These are phyloP conservation scores for Sminthopsis crassicaudata DNA, from an alignment of 2,113 vertebrate genomes.

Conservation along the genomic window DNA sequence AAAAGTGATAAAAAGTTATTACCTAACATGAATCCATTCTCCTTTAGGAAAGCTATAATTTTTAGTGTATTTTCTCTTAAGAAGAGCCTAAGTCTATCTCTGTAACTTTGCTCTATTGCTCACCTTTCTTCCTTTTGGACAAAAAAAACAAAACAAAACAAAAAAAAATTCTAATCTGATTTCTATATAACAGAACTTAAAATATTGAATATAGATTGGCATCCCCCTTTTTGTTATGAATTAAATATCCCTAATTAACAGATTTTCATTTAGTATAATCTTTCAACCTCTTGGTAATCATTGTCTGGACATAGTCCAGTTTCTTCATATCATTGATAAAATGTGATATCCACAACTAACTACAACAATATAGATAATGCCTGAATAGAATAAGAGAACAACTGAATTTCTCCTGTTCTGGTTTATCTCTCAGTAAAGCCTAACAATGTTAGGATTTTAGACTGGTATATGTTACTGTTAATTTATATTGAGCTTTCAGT, in stretches of 20 bases:
- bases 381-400: background rate
- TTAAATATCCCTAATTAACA: background rate
- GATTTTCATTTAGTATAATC: no score
- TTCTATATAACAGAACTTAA: background rate
- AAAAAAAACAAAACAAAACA: background rate
- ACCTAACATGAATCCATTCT: background rate
- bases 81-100: background rate
- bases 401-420: background rate
- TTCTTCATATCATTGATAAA: no score
- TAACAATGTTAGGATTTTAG: background rate
- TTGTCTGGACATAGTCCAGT: no score
- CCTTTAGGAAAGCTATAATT: background rate
- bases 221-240: background rate
- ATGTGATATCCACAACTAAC: no score
- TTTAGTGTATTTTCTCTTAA: background rate
- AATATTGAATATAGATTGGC: background rate
- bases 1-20: background rate
- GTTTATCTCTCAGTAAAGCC: background rate
- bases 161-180: background rate
- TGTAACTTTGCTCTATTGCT: background rate
- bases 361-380: no score
- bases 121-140: background rate
- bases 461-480: background rate
- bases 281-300: no score
- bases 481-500: background rate